Evolutionary conservation across 92 coral and sea anemone species (phyloP).

Genomic region (Epizoanthus scotinus): DNA sequence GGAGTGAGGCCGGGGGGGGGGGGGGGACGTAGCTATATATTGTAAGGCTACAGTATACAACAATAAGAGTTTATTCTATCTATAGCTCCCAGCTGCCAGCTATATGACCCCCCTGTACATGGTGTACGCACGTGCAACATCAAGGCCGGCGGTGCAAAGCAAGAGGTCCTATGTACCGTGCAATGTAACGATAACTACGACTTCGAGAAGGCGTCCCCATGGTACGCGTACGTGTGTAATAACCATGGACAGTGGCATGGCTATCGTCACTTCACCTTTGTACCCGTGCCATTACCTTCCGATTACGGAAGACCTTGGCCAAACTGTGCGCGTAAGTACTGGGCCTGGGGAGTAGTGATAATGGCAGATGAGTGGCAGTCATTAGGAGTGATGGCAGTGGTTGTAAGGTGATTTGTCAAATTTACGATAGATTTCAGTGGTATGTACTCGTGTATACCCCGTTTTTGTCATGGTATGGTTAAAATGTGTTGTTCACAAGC

Average conservation of each 20-base stretch:
- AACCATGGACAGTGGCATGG: slow-evolving; percentile 69
- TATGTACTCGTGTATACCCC: no score
- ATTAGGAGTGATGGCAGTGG: no score
- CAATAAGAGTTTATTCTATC: neutral
- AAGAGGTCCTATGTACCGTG: slow-evolving; percentile 61
- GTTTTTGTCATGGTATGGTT: no score
- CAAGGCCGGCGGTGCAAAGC: slow-evolving; percentile 44
- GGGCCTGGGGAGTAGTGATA: neutral
- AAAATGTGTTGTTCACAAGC: no score
- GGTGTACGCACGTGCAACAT: slow-evolving; percentile 73
- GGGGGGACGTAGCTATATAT: no score
- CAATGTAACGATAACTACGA: slow-evolving; percentile 63
- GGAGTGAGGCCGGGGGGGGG: no score
- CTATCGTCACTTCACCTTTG: slow-evolving; percentile 39
- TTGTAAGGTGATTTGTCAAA: no score
- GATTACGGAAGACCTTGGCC: slow-evolving; percentile 64
- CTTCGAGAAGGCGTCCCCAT: slow-evolving; percentile 49
- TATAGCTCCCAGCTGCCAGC: slow-evolving; percentile 62
- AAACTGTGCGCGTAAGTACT: slow-evolving; percentile 64
- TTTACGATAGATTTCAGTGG: no score
- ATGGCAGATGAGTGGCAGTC: no score
- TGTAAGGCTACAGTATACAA: no score
- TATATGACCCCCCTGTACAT: slow-evolving; percentile 68
- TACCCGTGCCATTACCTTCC: slow-evolving; percentile 7
- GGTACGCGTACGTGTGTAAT: slow-evolving; percentile 59